A percentile compares a stretch with the other conserved stretches of the same genome.
Conservation (phyloP, 1,140 invertebrate species). For the Harlomillsia oculata region DNA sequence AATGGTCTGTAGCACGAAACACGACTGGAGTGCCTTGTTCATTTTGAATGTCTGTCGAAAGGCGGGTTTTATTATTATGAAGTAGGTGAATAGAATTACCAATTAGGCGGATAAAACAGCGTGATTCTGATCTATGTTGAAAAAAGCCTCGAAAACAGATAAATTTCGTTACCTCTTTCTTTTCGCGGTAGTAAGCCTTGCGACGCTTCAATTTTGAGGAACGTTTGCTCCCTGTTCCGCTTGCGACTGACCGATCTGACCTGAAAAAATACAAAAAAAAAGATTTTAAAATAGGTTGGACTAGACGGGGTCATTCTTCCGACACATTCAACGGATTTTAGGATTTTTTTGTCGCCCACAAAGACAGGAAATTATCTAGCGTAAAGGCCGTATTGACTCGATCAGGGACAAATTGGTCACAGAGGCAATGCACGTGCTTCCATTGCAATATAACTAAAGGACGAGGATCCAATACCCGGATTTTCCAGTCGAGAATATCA, state of each 20-base stretch:
- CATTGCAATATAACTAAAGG: no score
- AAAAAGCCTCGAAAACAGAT: not conserved
- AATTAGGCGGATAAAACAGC: not conserved
- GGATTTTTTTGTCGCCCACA: not conserved
- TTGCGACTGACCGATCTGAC: not conserved
- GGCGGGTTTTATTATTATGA: not conserved
- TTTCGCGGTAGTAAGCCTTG: constrained; percentile 31
- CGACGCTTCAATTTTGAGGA: constrained; percentile 31
- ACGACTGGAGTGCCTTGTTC: not conserved
- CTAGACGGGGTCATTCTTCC: not conserved
- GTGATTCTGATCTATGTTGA: not conserved
- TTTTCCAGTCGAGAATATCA: no score
- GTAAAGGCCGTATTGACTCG: no score
- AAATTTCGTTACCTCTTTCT: constrained; percentile 28
- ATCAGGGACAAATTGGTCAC: no score
- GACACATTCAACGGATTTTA: not conserved
- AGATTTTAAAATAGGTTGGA: no score
- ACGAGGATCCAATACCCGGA: no score
- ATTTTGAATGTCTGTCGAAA: not conserved
- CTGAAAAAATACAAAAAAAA: no score
- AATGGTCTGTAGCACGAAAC: no score
- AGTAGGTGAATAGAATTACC: no score
- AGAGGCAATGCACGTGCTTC: no score
- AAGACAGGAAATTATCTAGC: not conserved
- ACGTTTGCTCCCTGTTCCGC: constrained; percentile 14